phyloP scores from a whole-genome alignment of 2,888 invertebrate species.

The Heliconius cydno region DNA sequence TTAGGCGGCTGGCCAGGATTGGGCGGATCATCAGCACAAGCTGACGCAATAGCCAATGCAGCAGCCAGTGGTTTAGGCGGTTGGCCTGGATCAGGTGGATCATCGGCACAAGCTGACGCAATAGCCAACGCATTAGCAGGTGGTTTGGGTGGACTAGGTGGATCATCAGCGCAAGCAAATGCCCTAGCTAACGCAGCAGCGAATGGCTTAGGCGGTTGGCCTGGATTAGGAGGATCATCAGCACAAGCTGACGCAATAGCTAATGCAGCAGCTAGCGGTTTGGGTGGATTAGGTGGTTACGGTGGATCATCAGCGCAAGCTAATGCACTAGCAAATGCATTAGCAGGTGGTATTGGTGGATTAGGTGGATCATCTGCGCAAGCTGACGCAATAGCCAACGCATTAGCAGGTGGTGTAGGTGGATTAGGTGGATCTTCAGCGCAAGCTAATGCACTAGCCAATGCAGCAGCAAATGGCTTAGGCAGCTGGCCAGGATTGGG shows the following conservation, averaged over 20 bases:
- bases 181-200: neutral
- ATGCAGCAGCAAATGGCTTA: too few species aligned
- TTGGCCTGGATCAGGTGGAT: slow-evolving; percentile 41
- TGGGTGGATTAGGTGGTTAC: slow-evolving; percentile 23
- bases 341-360: slow-evolving; percentile 33
- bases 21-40: slow-evolving; percentile 37
- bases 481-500: neutral
- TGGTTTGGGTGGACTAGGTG: slow-evolving; percentile 25
- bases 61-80: slow-evolving; percentile 16
- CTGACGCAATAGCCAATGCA: slow-evolving; percentile 44
- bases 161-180: slow-evolving; percentile 18
- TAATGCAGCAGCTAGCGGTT: slow-evolving; percentile 27
- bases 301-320: slow-evolving; percentile 35
- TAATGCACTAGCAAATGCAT: slow-evolving; percentile 32
- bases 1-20: slow-evolving; percentile 22
- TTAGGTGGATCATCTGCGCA: slow-evolving; percentile 35
- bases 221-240: slow-evolving; percentile 17
- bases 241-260: slow-evolving; percentile 43
- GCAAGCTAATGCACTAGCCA: slow-evolving; percentile 2
- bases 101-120: slow-evolving; percentile 30
- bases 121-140: slow-evolving; percentile 42
- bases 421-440: slow-evolving; percentile 41
- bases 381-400: slow-evolving; percentile 44
- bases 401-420: slow-evolving; percentile 4
- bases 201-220: slow-evolving; percentile 3